Percentiles rank a stretch among this genome's conserved stretches.
Evolutionary conservation across 2,888 invertebrate genomes (phyloP).

Genomic region (Zygothrica quintamaculata): DNA sequence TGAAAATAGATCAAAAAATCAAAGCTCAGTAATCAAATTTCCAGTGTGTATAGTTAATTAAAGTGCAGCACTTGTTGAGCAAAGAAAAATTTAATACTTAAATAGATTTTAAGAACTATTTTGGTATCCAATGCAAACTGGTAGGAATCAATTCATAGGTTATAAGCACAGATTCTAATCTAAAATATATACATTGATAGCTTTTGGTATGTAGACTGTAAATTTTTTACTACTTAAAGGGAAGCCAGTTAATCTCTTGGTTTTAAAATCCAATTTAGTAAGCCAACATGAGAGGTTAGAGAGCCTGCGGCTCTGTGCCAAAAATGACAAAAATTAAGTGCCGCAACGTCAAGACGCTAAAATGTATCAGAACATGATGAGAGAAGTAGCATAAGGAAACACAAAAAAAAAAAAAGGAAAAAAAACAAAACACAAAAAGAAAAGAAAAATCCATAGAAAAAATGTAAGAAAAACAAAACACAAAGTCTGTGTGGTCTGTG

Average conservation of each 20-base stretch:
- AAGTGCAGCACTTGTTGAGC: conserved; percentile 8
- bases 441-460: conserved; percentile 26
- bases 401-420: conserved; percentile 3
- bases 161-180: too few relatives aligned
- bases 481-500: conserved; percentile 24
- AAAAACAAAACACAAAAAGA: neutral
- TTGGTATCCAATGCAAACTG: too few relatives aligned
- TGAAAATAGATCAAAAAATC: neutral
- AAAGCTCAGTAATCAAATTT: conserved; percentile 11
- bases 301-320: conserved; percentile 64
- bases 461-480: conserved; percentile 53
- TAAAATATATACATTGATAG: conserved; percentile 15
- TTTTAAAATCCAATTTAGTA: conserved; percentile 58
- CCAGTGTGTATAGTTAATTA: conserved; percentile 37
- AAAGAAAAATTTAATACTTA: too few relatives aligned
- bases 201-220: neutral
- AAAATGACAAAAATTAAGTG: conserved; percentile 68
- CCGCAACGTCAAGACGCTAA: conserved; percentile 56
- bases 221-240: conserved; percentile 35
- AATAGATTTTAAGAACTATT: too few relatives aligned
- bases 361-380: conserved; percentile 5
- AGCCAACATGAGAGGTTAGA: conserved; percentile 40
- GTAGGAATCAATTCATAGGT: too few relatives aligned
- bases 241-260: conserved; percentile 48
- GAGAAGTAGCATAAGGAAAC: neutral